Base-by-base conservation (phyloP, 2,797 vertebrate genomes). In the Brotogeris chrysoptera region DNA sequence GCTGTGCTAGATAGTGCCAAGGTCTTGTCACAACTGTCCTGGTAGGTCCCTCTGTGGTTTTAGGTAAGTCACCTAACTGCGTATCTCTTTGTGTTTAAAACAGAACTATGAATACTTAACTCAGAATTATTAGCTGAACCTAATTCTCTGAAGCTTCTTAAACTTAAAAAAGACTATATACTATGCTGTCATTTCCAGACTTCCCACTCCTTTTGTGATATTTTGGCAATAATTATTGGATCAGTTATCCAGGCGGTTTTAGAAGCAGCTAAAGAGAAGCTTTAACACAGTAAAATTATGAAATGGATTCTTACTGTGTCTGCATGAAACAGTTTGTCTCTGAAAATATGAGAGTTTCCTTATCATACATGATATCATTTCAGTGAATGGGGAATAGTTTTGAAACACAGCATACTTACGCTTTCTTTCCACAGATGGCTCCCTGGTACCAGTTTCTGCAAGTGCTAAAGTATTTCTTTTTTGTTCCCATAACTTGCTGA, bases 381-480 rank as follows among this genome's bases (percentile, higher is more conserved):
- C 38, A 77, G 3, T 47, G 36, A 57, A 30, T 17, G 20, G 3
- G 63, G 32, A 53, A 17, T 10, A 21, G 17, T 44, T 88, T 80
- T 61, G 53, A 80, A 84, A 86, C 41, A 85, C 12, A 32, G 57
- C 52, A 72, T 79, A 99, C 99, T 99, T 98, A 99, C 99, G 99
- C 98, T 98, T 99, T 99, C 95, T 99, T 99, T 93, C 99, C 99
- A 95, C 99, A 99, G 97, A 99, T 99, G 94, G 99, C 83, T 96
- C 98, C 98, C 86, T 98, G 98, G 97, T 99, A 99, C 99, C 99
- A 99, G 94, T 99, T 99, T 96, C 98, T 98, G 95, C 99, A 99
- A 72, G 99, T 99, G 96, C 99, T 99, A 96, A 99, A 99, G 95
- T 99, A 99, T 96, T 99, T 99, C 98, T 99, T 99, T 97, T 98